Conservation (phyloP, 2,888 invertebrate species). For the Hololepta plana region DNA sequence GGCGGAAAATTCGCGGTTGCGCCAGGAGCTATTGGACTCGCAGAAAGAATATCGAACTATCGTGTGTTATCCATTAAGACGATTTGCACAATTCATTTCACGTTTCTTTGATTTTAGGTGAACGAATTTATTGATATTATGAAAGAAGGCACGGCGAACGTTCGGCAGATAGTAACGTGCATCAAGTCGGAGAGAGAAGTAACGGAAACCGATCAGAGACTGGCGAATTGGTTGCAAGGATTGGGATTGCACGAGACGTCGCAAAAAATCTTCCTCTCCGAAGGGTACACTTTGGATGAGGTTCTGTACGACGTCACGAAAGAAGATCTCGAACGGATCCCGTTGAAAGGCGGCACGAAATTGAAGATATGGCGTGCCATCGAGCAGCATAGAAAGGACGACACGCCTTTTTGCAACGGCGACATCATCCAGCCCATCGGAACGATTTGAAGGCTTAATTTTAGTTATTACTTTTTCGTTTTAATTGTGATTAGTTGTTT, state of each 20-base stretch:
- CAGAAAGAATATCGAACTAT: constrained; percentile 50
- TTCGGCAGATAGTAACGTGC: too few relatives aligned
- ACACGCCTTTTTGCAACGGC: too few relatives aligned
- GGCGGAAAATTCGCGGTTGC: constrained; percentile 19
- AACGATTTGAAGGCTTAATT: too few relatives aligned
- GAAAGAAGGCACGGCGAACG: too few relatives aligned
- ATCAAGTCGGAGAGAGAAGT: constrained; percentile 24
- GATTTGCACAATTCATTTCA: too few relatives aligned
- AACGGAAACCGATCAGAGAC: constrained; percentile 30
- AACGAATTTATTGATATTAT: constrained; percentile 4
- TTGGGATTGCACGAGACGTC: constrained; percentile 50
- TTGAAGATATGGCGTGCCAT: constrained; percentile 75
- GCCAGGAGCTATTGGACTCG: constrained; percentile 57
- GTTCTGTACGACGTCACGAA: constrained; percentile 60
- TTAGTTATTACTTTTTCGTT: too few relatives aligned
- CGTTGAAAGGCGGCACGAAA: constrained; percentile 67
- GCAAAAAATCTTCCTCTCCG: constrained; percentile 45
- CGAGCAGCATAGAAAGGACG: constrained; percentile 40
- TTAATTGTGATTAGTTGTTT: too few relatives aligned
- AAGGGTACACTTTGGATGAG: constrained; percentile 66
- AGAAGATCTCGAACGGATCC: constrained; percentile 63
- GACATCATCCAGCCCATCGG: too few relatives aligned
- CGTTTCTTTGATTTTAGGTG: not conserved
- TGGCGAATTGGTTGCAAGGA: constrained; percentile 54
- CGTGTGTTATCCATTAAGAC: too few relatives aligned